These are phyloP conservation scores for Eulithis testata DNA, from an alignment of 2,888 invertebrate species.

Conservation along the genomic window DNA sequence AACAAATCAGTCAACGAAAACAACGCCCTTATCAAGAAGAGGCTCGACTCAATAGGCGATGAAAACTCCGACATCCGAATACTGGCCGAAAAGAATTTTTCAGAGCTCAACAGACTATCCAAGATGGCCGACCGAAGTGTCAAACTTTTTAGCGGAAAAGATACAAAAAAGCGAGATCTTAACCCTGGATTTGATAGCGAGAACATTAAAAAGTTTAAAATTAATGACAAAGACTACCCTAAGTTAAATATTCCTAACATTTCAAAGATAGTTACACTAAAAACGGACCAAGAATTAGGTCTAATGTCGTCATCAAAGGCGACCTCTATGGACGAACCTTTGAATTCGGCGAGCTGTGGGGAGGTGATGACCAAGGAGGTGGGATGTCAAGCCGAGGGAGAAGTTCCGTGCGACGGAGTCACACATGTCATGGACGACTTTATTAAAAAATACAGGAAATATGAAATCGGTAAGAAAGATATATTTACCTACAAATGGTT, in stretches of 20 bases:
- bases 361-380: conserved; percentile 51
- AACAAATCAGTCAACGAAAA: conserved; percentile 75
- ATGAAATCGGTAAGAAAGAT: conserved; percentile 75
- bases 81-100: conserved; percentile 77
- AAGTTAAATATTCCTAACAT: conserved; percentile 74
- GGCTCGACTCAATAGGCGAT: conserved; percentile 57
- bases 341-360: conserved; percentile 63
- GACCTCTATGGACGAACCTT: conserved; percentile 76
- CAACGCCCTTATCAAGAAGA: conserved; percentile 75
- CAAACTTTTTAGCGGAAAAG: conserved; percentile 71
- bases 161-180: conserved; percentile 65
- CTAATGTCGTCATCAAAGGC: conserved; percentile 58
- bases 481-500: background rate
- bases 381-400: conserved; percentile 58
- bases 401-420: conserved; percentile 76
- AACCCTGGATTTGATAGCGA: conserved; percentile 76
- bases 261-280: conserved; percentile 72
- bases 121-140: conserved; percentile 78
- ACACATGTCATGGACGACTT: conserved; percentile 58
- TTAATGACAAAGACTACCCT: conserved; percentile 56
- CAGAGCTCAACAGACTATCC: conserved; percentile 74
- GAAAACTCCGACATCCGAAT: conserved; percentile 61
- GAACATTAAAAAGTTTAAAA: conserved; percentile 62
- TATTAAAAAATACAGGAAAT: conserved; percentile 80
- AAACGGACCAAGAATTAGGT: conserved; percentile 56